Base-by-base conservation (phyloP, 1,140 invertebrate genomes). In the Hylyphantes graminicola region DNA sequence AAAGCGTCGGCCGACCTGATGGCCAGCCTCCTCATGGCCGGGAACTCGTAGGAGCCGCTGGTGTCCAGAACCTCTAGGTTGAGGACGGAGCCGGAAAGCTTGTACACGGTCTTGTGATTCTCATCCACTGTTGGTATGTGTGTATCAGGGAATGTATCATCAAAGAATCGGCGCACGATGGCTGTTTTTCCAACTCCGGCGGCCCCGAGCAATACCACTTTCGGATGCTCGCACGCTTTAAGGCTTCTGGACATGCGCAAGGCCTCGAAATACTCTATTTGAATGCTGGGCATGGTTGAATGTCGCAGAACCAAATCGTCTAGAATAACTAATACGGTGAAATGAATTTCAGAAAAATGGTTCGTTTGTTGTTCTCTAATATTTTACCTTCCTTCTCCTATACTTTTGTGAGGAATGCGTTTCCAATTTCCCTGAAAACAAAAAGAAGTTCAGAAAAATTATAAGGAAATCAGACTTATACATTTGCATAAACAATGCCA, bases 51-150 rank as follows among this genome's bases (percentile, higher is more conserved):
- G 0, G 89, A 89, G 10, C 89, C 90, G n/a, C 95, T 95, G 10
- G 96, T 98, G 89, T 97, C 96, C 82, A 97, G 90, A 88, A 97
- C 96, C 88, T 96, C 94, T 84, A 96, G 90, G 8, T 93, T 95
- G 57, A 96, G 89, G 86, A 93, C 93, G 7, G 84, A 77, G 11
- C 87, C 88, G 10, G 87, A 85, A 7, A 96, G 93, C 87, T 94
- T 94, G 89, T 96, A 97, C 88, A 96, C 94, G 0, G 94, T 95
- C 86, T 94, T 93, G 89, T 97, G 96, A 93, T 96, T 95, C 88
- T 97, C 96, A 88, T 98, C 96, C 12, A 97, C 93, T 7, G 96
- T 97, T 59, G 94, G 92, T 89, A 96, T 96, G 89, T 97, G 97
- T 89, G 96, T 96, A 1, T 93, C 90, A 2, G 94, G 65, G 89